A percentile compares a stretch with the other conserved stretches of the same genome.
Conservation (phyloP, 1,140 invertebrate species). For the Diachasma alloeum region DNA sequence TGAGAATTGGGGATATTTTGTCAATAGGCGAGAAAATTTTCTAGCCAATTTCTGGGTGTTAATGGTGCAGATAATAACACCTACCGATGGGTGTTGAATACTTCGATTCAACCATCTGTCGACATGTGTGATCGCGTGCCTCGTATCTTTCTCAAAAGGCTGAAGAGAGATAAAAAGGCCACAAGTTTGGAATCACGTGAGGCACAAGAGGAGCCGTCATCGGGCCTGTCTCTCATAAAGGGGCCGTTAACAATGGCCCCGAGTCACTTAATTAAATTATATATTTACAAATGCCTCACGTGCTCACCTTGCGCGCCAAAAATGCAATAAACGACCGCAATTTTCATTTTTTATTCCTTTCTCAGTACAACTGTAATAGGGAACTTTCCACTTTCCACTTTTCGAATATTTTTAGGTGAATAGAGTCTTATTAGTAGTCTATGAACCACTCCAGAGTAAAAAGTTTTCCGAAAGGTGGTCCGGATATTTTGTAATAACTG, state of each 20-base stretch:
- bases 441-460: too few relatives aligned
- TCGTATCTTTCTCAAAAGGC: constrained; percentile 25
- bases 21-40: constrained; percentile 11
- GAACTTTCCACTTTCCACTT: too few relatives aligned
- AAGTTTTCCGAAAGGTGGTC: too few relatives aligned
- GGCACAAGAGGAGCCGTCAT: constrained; percentile 20
- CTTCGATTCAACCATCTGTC: constrained; percentile 45
- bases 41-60: neutral
- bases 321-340: neutral
- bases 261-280: constrained; percentile 28
- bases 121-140: constrained; percentile 39
- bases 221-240: constrained; percentile 12
- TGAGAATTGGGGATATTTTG: neutral
- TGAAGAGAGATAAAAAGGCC: constrained; percentile 19
- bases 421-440: too few relatives aligned
- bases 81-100: neutral
- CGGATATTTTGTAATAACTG: too few relatives aligned
- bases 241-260: constrained; percentile 23
- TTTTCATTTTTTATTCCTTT: neutral
- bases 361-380: neutral
- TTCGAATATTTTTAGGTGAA: too few relatives aligned
- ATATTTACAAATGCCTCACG: constrained; percentile 9
- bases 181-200: constrained; percentile 25
- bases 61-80: constrained; percentile 29
- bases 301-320: constrained; percentile 8